Evolutionary conservation across 2,888 invertebrate species (phyloP).

Genomic region (Drosophila differens): DNA sequence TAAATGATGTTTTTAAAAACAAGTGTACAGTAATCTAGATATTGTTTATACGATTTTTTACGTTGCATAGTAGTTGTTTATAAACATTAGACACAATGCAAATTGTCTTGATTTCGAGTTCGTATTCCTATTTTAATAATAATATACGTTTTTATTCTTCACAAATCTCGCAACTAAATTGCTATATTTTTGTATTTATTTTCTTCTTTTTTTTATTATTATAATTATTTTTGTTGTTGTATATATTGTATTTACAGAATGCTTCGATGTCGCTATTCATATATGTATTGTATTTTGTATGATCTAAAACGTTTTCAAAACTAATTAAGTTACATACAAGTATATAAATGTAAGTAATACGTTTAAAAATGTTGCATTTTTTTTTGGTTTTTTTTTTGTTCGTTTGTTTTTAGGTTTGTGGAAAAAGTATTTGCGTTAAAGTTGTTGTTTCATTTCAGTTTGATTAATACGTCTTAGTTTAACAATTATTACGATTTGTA

Average conservation of each 20-base stretch:
- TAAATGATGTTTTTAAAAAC: constrained; percentile 38
- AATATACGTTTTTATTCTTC: constrained; percentile 21
- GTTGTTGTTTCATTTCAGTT: constrained; percentile 57
- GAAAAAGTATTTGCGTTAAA: constrained; percentile 74
- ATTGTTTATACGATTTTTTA: constrained; percentile 19
- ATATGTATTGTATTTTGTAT: constrained; percentile 54
- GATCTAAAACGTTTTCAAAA: constrained; percentile 81
- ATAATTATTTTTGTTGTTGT: constrained; percentile 31
- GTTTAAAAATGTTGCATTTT: constrained; percentile 73
- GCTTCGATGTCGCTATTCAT: constrained; percentile 78
- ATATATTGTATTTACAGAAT: constrained; percentile 76
- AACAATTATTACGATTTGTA: constrained; percentile 70
- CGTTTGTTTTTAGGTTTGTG: constrained; percentile 43
- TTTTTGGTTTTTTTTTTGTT: constrained; percentile 15
- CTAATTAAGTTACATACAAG: constrained; percentile 74
- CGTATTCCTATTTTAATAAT: constrained; percentile 36
- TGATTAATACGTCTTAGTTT: constrained; percentile 75
- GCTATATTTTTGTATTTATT: constrained; percentile 29
- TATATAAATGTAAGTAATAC: constrained; percentile 74
- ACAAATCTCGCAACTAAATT: constrained; percentile 47
- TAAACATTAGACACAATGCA: constrained; percentile 48
- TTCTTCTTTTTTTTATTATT: constrained; percentile 26
- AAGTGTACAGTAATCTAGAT: constrained; percentile 36
- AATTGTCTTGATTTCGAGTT: constrained; percentile 57
- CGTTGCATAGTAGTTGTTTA: constrained; percentile 30